phyloP scores from a whole-genome alignment of 2,113 vertebrate genomes.

The Steatornis caripensis region DNA sequence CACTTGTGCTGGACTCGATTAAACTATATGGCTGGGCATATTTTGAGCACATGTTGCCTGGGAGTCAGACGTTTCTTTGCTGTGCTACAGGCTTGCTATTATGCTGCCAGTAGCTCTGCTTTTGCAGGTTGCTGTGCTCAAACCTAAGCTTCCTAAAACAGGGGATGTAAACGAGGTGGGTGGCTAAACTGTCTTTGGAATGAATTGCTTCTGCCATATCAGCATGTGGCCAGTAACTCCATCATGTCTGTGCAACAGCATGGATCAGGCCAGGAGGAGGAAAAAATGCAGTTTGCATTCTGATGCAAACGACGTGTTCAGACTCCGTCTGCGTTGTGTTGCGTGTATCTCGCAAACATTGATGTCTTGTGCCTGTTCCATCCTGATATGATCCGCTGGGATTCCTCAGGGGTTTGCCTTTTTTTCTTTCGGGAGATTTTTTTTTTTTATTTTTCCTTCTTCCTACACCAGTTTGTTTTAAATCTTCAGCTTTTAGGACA shows the following conservation, averaged over 20 bases:
- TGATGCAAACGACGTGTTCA: neutral
- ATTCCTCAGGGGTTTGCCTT: neutral
- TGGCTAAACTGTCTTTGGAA: neutral
- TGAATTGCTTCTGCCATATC: neutral
- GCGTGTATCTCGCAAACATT: neutral
- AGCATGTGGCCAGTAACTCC: slow-evolving; percentile 3
- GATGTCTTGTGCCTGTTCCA: neutral
- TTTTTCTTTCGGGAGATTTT: neutral
- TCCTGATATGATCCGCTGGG: neutral
- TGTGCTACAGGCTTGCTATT: neutral
- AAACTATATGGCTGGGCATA: neutral
- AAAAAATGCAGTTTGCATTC: neutral
- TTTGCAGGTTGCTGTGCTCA: neutral
- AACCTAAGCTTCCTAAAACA: neutral
- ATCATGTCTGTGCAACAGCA: neutral
- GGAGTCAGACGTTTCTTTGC: neutral
- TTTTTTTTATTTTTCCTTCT: neutral
- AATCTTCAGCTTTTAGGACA: neutral
- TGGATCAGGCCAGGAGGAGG: neutral
- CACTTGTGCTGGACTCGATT: neutral
- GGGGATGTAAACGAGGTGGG: neutral
- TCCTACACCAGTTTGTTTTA: neutral
- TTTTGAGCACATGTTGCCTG: fast-evolving
- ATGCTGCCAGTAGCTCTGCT: neutral
- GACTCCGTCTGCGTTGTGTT: fast-evolving